phyloP scores from a whole-genome alignment of 2,113 vertebrate species.

The Chaetodon auriga region DNA sequence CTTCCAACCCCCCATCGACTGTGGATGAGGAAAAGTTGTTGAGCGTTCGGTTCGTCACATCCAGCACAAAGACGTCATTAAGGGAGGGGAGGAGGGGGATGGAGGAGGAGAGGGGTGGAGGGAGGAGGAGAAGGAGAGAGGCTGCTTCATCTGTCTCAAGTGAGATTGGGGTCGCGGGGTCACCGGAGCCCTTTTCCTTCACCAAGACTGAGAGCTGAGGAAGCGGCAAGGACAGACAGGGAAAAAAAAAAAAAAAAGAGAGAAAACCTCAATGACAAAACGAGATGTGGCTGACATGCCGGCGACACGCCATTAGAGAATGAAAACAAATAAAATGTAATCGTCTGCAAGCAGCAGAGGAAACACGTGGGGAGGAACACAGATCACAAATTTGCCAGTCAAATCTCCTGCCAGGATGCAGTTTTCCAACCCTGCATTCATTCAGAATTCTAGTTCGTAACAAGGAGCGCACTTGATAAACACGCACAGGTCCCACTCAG shows the following conservation, averaged over 20 bases:
- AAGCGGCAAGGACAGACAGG: constrained; percentile 38
- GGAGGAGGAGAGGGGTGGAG: constrained; percentile 1
- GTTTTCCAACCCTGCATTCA: constrained; percentile 32
- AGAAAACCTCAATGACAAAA: constrained; percentile 67
- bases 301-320: constrained; percentile 71
- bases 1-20: background rate
- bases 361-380: constrained; percentile 51
- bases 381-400: constrained; percentile 33
- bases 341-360: constrained; percentile 63
- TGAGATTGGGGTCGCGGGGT: constrained; percentile 83
- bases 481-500: background rate
- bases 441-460: constrained; percentile 33
- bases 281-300: constrained; percentile 68
- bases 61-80: constrained; percentile 74
- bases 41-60: constrained; percentile 67
- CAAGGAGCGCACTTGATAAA: background rate
- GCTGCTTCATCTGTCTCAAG: constrained; percentile 82
- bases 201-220: constrained; percentile 58
- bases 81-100: constrained; percentile 25
- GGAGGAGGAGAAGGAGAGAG: constrained; percentile 27
- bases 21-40: constrained; percentile 68
- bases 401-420: constrained; percentile 43
- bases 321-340: constrained; percentile 79
- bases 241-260: constrained; percentile 22
- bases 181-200: constrained; percentile 74